A percentile compares a stretch with the other conserved stretches of the same genome.
These are phyloP conservation scores for Thera obeliscata DNA, from an alignment of 2,888 invertebrate genomes.

Conservation along the genomic window DNA sequence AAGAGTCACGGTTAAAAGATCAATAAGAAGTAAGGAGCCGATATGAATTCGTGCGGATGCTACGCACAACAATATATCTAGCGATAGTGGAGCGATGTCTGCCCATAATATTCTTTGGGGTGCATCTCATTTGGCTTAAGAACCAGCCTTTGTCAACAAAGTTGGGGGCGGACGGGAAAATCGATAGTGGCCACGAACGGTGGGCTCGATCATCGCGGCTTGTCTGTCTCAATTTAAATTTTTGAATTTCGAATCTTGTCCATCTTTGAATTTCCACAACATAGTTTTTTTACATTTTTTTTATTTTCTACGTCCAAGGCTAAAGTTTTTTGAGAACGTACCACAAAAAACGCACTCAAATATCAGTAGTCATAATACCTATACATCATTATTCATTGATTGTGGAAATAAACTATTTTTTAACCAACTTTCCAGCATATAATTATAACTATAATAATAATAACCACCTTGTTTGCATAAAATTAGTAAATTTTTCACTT, in stretches of 20 bases:
- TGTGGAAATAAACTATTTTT: too few relatives aligned
- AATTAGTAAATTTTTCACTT: too few relatives aligned
- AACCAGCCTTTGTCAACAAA: conserved; percentile 84
- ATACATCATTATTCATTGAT: too few relatives aligned
- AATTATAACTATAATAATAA: too few relatives aligned
- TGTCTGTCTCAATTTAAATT: conserved; percentile 70
- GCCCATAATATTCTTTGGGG: conserved; percentile 85
- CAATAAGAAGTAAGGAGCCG: conserved; percentile 63
- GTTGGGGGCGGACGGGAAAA: conserved; percentile 79
- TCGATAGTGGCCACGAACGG: conserved; percentile 77
- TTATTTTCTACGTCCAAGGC: too few relatives aligned
- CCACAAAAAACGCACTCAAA: too few relatives aligned
- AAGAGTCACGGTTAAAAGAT: conserved; percentile 65
- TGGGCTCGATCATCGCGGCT: conserved; percentile 69
- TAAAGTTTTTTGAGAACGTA: too few relatives aligned
- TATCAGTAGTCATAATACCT: too few relatives aligned
- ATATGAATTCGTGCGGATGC: conserved; percentile 67
- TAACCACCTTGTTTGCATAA: too few relatives aligned
- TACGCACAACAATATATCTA: conserved; percentile 66
- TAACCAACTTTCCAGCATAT: too few relatives aligned
- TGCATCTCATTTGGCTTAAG: conserved; percentile 85
- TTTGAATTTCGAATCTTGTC: conserved; percentile 43
- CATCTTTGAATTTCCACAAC: neutral
- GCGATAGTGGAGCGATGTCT: conserved; percentile 81
- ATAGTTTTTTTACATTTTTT: too few relatives aligned